Evolutionary conservation across 2,888 invertebrate genomes (phyloP).

Genomic region (Diplolepis rosae): DNA sequence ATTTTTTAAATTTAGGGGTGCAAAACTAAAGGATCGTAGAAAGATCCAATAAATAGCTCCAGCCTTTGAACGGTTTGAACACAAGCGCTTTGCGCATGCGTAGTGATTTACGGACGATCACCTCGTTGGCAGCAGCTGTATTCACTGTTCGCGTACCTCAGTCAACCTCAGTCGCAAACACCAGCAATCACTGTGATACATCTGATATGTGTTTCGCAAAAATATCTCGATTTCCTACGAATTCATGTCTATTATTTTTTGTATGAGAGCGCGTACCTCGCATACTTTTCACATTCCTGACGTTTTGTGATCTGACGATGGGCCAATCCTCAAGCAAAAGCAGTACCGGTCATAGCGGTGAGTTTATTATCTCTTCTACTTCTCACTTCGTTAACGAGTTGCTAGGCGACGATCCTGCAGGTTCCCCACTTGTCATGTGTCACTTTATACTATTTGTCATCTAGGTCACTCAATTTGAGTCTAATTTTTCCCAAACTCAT

Average conservation of each 20-base stretch:
- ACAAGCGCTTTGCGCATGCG: constrained; percentile 47
- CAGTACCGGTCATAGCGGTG: constrained; percentile 69
- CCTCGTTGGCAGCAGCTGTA: constrained; percentile 43
- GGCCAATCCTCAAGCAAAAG: constrained; percentile 70
- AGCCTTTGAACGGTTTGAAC: constrained; percentile 45
- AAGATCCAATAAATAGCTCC: constrained; percentile 14
- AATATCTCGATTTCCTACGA: constrained; percentile 58
- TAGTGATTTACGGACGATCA: constrained; percentile 54
- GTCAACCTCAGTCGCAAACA: constrained; percentile 53
- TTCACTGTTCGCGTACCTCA: too few relatives aligned
- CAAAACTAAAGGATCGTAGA: background rate
- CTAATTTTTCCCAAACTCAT: constrained; percentile 46
- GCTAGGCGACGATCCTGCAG: constrained; percentile 19
- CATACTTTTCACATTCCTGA: constrained; percentile 36
- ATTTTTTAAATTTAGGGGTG: too few relatives aligned
- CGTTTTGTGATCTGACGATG: constrained; percentile 59
- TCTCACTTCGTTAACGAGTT: constrained; percentile 15
- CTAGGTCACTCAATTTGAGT: constrained; percentile 40
- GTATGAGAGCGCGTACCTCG: constrained; percentile 36
- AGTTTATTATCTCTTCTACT: constrained; percentile 53
- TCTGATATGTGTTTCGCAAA: constrained; percentile 59
- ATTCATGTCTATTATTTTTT: constrained; percentile 43
- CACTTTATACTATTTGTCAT: constrained; percentile 43
- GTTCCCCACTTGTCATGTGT: constrained; percentile 54
- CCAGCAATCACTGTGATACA: constrained; percentile 52